A percentile compares a stretch with the other conserved stretches of the same genome.
Evolutionary conservation across 2,113 vertebrate species (phyloP).

Genomic region (Motacilla tschutschensis): DNA sequence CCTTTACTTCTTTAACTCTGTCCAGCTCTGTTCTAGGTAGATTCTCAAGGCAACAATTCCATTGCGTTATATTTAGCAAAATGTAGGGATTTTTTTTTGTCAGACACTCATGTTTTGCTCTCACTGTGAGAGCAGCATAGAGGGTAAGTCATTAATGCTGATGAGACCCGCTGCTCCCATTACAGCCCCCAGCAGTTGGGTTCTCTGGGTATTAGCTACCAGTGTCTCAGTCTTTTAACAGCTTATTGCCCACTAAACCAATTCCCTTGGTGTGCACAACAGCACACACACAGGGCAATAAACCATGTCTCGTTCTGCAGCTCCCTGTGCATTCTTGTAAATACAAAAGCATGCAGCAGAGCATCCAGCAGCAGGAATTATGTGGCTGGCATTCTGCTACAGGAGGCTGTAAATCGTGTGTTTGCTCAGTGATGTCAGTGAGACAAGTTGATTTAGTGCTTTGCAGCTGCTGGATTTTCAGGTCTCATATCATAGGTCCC

Average conservation of each 20-base stretch:
- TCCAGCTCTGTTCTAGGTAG: background rate
- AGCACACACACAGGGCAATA: background rate
- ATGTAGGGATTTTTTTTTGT: background rate
- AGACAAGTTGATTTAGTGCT: background rate
- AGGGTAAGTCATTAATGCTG: background rate
- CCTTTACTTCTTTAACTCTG: background rate
- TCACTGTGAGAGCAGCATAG: background rate
- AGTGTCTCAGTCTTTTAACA: constrained; percentile 23
- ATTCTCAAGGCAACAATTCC: background rate
- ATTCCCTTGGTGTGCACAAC: background rate
- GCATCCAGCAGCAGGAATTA: background rate
- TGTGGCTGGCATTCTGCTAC: background rate
- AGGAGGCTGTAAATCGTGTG: background rate
- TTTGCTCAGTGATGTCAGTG: background rate
- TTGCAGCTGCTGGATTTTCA: background rate
- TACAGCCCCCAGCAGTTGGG: constrained; percentile 5
- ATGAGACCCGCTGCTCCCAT: constrained; percentile 27
- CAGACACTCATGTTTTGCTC: background rate
- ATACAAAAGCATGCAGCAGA: background rate
- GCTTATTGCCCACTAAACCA: constrained; percentile 49
- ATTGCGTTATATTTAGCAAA: background rate
- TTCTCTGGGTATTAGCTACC: constrained; percentile 27
- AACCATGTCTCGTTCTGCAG: background rate
- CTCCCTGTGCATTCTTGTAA: background rate
- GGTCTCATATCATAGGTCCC: background rate